Base-by-base conservation (phyloP, 2,113 vertebrate genomes). In the Benthochromis sp. region DNA sequence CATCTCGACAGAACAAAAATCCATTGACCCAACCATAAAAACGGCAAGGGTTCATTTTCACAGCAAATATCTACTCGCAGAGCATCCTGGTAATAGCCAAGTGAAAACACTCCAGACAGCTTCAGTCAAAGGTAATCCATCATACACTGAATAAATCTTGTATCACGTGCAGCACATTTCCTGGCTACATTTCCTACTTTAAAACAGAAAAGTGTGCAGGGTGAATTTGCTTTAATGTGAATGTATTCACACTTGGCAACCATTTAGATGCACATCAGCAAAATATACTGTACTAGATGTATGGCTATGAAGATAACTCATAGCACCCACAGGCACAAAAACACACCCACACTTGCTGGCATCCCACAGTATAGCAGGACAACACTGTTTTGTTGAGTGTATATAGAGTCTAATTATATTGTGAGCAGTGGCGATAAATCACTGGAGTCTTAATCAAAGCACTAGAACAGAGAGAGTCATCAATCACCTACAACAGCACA, bases 351-450 rank as follows among this genome's bases (percentile, higher is more conserved):
- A 90, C 54, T 21, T 31, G 83, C 38, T 90, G 59, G 88, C 21
- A 91, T 92, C 78, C 57, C 59, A 88, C 69, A 86, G 87, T 66
- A 87, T 76, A 85, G 86, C 63, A 89, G 83, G 84, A 88, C 89
- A 88, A 90, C 86, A 86, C 57, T 88, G 86, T 90, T 90, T 88
- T 90, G 91, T 85, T 81, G 92, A 87, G 93, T 90, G 93, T 92
- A 92, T 91, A 92, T 36, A 90, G 54, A 91, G 93, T 91, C 91
- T 96, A 96, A 96, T 96, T 94, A 95, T 91, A 93, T 93, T 93
- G 93, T 94, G 93, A 96, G 93, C 88, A 86, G 89, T 88, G 90
- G 84, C 71, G 88, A 96, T 97, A 96, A 97, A 97, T 96, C 96
- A 96, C 89, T 69, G 36, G 87, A 82, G 85, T 92, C 94, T 94